phyloP scores from a whole-genome alignment of 2,888 invertebrate species.

The Tiphia femorata region DNA sequence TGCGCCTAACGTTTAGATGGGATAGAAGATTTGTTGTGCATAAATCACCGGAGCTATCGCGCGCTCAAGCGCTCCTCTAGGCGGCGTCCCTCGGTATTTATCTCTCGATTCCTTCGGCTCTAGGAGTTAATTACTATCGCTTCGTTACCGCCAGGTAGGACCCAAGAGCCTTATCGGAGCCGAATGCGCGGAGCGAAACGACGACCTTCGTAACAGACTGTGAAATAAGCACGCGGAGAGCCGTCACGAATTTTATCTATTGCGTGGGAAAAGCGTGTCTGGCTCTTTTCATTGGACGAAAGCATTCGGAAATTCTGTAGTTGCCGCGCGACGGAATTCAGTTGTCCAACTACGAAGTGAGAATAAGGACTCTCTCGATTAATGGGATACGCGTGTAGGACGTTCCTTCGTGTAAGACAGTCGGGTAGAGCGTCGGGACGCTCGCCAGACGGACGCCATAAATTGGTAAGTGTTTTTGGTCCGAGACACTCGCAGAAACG shows the following conservation, averaged over 20 bases:
- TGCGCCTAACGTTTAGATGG: constrained; percentile 28
- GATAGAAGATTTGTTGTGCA: constrained; percentile 34
- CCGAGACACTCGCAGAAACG: not conserved
- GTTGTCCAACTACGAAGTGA: too few species aligned
- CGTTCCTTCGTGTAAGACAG: constrained; percentile 18
- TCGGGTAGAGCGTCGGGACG: constrained; percentile 28
- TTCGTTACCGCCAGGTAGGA: not conserved
- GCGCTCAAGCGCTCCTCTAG: not conserved
- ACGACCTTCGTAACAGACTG: not conserved
- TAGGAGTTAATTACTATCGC: constrained; percentile 7
- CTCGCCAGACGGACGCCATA: constrained; percentile 27
- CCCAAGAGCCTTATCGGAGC: constrained; percentile 10
- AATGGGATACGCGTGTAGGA: constrained; percentile 38
- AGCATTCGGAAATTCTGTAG: too few species aligned
- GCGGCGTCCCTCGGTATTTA: constrained; percentile 4
- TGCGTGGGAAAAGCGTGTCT: too few species aligned
- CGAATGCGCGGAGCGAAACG: not conserved
- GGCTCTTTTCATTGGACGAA: too few species aligned
- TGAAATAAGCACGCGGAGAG: not conserved
- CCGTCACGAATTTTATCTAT: too few species aligned
- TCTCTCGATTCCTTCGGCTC: constrained; percentile 5
- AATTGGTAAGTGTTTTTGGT: constrained; percentile 30
- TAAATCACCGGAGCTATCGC: constrained; percentile 33
- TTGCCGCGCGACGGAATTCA: too few species aligned
- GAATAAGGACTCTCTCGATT: constrained; percentile 35